Conservation (phyloP, 1,140 invertebrate genomes). For the Arion vulgaris region DNA sequence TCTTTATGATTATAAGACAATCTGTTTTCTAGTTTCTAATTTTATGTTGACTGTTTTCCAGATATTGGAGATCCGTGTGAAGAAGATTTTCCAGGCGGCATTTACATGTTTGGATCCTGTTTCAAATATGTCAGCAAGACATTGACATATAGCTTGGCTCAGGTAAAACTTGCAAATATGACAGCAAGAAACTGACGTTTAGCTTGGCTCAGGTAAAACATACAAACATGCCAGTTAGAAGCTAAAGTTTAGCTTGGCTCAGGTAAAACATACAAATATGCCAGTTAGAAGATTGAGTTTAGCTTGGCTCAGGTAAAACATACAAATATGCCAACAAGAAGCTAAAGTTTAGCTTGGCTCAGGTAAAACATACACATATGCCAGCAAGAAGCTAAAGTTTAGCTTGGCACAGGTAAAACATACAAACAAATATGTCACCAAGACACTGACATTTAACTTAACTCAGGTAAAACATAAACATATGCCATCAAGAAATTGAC, state of each 20-base stretch:
- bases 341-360: no score
- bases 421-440: no score
- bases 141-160: not conserved
- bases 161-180: not conserved
- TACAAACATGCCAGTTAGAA: not conserved
- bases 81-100: not conserved
- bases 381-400: no score
- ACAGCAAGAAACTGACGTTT: not conserved
- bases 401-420: no score
- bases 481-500: no score
- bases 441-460: no score
- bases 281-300: not conserved
- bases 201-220: not conserved
- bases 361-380: no score
- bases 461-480: no score
- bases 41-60: no score
- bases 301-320: not conserved
- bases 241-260: not conserved
- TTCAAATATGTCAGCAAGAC: not conserved
- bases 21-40: no score
- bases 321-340: no score
- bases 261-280: not conserved
- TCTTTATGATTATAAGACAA: no score
- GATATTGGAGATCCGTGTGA: not conserved
- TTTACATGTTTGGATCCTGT: not conserved